Conservation (phyloP, 2,888 invertebrate species). For the Papilio elwesi region DNA sequence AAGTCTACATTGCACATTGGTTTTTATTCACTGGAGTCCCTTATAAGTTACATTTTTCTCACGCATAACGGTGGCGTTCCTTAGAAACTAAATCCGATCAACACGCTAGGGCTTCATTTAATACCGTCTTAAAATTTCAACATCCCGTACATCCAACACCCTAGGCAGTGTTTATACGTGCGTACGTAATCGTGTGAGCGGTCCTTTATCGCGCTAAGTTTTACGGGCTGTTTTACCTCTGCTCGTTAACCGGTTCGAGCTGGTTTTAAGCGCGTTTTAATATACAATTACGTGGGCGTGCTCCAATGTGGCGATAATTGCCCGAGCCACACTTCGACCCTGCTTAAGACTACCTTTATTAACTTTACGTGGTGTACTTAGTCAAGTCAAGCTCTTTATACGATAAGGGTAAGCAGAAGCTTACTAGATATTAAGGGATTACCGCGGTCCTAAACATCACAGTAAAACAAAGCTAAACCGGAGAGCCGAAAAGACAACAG, state of each 20-base stretch:
- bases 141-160: conserved; percentile 40
- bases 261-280: conserved; percentile 57
- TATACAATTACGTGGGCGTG: conserved; percentile 54
- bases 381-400: background rate
- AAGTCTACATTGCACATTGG: too few species aligned
- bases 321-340: conserved; percentile 37
- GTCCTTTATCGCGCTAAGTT: conserved; percentile 48
- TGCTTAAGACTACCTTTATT: conserved; percentile 35
- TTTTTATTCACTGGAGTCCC: too few species aligned
- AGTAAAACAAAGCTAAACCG: too few species aligned
- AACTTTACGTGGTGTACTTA: conserved; percentile 5
- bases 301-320: conserved; percentile 48
- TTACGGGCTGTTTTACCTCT: conserved; percentile 56
- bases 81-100: background rate
- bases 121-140: background rate
- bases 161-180: conserved; percentile 42
- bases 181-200: conserved; percentile 47
- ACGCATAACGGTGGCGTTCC: background rate
- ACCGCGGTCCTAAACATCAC: too few species aligned
- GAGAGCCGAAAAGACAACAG: too few species aligned
- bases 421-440: too few species aligned
- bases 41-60: too few species aligned
- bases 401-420: too few species aligned
- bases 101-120: background rate
- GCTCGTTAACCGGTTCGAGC: conserved; percentile 58